Percentiles rank a stretch among this genome's conserved stretches.
Evolutionary conservation across 35 echinoderm and acorn worm genomes (phyloP).

Genomic region (Apostichopus parvimensis): DNA sequence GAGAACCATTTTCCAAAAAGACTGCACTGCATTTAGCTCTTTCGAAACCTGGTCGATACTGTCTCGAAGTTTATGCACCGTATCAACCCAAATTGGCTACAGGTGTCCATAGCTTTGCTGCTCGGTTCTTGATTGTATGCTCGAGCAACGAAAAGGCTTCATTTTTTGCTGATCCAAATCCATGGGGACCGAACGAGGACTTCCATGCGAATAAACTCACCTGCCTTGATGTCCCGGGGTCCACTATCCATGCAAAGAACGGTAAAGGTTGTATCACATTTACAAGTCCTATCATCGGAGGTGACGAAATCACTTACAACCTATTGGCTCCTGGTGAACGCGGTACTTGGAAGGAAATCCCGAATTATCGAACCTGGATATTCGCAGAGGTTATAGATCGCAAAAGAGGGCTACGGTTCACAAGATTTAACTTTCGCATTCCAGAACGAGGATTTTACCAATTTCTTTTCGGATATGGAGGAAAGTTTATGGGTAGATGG

Average conservation of each 20-base stretch:
- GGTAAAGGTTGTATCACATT: constrained; percentile 53
- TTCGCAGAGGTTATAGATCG: constrained; percentile 29
- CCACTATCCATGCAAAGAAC: constrained; percentile 23
- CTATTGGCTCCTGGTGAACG: constrained; percentile 34
- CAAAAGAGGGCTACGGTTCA: constrained; percentile 24
- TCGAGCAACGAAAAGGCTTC: constrained; percentile 37
- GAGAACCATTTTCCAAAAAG: constrained; percentile 35
- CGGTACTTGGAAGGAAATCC: constrained; percentile 52
- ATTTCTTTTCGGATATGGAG: constrained; percentile 38
- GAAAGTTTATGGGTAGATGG: constrained; percentile 42
- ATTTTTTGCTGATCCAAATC: constrained; percentile 42
- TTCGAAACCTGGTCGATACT: constrained; percentile 41
- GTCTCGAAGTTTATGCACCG: constrained; percentile 13
- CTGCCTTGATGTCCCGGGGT: constrained; percentile 32
- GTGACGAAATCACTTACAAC: constrained; percentile 37
- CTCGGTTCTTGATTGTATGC: constrained; percentile 26
- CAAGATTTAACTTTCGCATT: constrained; percentile 39
- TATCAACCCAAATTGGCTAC: not conserved
- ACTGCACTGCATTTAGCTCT: constrained; percentile 16
- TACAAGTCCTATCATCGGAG: constrained; percentile 11
- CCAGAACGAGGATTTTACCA: constrained; percentile 35
- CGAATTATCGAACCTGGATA: constrained; percentile 28
- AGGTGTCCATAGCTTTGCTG: constrained; percentile 22
- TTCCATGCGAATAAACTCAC: not conserved
- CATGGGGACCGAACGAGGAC: constrained; percentile 35